Evolutionary conservation across 2,797 vertebrate species (phyloP).

Genomic region (Chaenodraco wilsoni): DNA sequence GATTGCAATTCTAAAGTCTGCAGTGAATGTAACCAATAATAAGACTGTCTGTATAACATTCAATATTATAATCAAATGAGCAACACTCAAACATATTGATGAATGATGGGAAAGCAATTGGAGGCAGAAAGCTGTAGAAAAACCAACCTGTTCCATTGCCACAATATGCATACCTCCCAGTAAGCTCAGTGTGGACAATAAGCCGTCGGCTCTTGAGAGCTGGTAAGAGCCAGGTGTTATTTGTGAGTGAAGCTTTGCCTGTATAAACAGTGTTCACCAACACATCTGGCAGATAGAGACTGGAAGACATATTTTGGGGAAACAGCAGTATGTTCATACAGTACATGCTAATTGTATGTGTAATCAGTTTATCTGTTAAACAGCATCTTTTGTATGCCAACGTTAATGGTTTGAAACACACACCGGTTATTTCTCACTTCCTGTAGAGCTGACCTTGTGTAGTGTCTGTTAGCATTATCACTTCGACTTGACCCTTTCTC

Average conservation of each 20-base stretch:
- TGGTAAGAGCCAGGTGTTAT: neutral
- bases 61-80: neutral
- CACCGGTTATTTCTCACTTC: neutral
- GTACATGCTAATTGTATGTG: no score
- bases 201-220: neutral
- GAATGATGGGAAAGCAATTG: neutral
- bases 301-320: no score
- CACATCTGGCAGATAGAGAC: neutral
- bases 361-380: neutral
- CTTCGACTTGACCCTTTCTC: neutral
- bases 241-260: neutral
- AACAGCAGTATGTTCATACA: no score
- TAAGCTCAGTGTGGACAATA: slow-evolving; percentile 2
- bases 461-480: neutral
- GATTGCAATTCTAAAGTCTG: neutral
- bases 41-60: neutral
- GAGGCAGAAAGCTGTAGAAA: neutral
- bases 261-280: neutral
- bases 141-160: neutral
- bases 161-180: neutral
- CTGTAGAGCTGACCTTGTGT: neutral
- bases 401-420: neutral
- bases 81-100: neutral
- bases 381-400: neutral
- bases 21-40: neutral